Evolutionary conservation across 2,888 invertebrate genomes (phyloP), one percentile per base, ranked within the genome.

Genomic region (Yponomeuta sedellus): DNA sequence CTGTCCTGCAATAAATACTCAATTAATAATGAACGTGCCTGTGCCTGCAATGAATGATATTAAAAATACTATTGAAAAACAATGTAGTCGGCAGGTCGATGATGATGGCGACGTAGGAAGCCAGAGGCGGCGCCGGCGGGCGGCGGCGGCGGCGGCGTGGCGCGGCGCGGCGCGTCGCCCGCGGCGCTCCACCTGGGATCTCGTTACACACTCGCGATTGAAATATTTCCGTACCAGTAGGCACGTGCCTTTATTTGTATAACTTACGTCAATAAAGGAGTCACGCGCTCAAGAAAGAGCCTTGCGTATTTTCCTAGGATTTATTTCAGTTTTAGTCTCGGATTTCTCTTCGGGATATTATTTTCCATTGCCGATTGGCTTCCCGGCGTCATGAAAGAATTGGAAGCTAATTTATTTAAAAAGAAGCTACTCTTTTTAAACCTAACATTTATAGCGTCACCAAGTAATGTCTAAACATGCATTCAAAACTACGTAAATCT

Each of bases 121-220:
- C 34, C 34, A 4, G 28, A 5, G 20, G 11, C 20, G 58, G 12
- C 44, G 44, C 44, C 11, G 44, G 12, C 44, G 44, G 44, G 25
- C 22, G 59, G 20, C 59, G 59, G 70, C 70, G 68, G 69, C 73
- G 71, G 68, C 44, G 44, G 16, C 16, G 2, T 16, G 44, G 10
- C 3, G 58, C 58, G 20, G 11, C n/a, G 58, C 3, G 44, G 44
- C 44, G 59, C 11, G 59, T 10, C 59, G 59, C 70, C 70, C 69
- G 69, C 73, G 71, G 68, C 44, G 16, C 67, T 72, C 67, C 73
- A 71, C 74, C 74, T 71, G 74, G 77, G 76, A 77, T 76, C 78
- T 79, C 76, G 78, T 80, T 80, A 78, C 77, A 73, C 44, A 44
- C 68, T 69, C 74, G 67, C 77, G 76, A 79, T 79, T 77, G 78